Evolutionary conservation across 2,888 invertebrate genomes (phyloP).

Genomic region (Clistopyga incitator): DNA sequence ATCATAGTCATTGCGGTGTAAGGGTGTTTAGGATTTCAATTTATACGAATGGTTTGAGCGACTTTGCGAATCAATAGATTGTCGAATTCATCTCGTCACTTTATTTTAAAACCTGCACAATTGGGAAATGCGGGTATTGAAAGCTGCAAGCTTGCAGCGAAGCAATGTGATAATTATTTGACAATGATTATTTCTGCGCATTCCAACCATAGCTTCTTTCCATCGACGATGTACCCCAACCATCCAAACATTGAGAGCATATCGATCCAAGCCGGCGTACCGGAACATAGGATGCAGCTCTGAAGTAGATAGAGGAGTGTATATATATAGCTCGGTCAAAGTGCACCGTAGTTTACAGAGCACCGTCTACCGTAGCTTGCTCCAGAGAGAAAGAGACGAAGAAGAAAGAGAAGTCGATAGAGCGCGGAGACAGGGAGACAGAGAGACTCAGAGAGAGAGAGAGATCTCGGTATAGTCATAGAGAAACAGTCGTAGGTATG

Average conservation of each 20-base stretch:
- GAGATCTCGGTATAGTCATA: slow-evolving; percentile 16
- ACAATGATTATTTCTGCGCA: slow-evolving; percentile 9
- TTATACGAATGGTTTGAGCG: neutral
- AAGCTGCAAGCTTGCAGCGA: no score
- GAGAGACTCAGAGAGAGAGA: slow-evolving; percentile 19
- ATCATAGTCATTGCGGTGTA: neutral
- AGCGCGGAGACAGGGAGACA: slow-evolving; percentile 15
- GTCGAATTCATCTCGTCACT: no score
- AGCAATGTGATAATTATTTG: neutral
- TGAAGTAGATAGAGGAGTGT: slow-evolving; percentile 22
- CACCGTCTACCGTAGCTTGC: slow-evolving; percentile 13
- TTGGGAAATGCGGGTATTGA: no score
- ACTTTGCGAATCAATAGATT: neutral
- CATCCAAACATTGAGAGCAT: slow-evolving; percentile 37
- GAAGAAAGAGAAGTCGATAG: slow-evolving; percentile 30
- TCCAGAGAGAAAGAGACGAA: slow-evolving; percentile 22
- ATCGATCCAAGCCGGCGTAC: slow-evolving; percentile 40
- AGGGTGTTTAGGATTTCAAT: neutral
- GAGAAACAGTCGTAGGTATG: slow-evolving; percentile 31
- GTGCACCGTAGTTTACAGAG: slow-evolving; percentile 23
- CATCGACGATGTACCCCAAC: neutral
- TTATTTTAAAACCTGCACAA: no score
- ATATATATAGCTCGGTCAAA: slow-evolving; percentile 31
- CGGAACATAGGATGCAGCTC: slow-evolving; percentile 14
- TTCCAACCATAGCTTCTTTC: neutral